A percentile compares a stretch with the other conserved stretches of the same genome.
These are phyloP conservation scores for Staurois parvus DNA, from an alignment of 2,797 vertebrate species.

Conservation along the genomic window DNA sequence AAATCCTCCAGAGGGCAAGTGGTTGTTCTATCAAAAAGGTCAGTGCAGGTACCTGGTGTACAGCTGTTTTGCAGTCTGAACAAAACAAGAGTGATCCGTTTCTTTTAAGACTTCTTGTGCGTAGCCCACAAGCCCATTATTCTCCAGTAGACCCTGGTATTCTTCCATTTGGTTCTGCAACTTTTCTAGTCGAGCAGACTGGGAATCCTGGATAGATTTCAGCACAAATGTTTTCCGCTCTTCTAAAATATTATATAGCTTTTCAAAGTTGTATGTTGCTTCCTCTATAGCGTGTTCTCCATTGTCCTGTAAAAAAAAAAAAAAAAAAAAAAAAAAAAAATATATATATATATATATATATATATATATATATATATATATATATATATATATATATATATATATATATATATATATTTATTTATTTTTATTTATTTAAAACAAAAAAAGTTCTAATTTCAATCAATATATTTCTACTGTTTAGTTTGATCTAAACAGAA, in stretches of 20 bases:
- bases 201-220: constrained; percentile 85
- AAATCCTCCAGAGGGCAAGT: too few relatives aligned
- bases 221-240: constrained; percentile 88
- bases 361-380: too few relatives aligned
- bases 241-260: constrained; percentile 86
- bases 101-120: constrained; percentile 98
- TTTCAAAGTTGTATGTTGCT: constrained; percentile 88
- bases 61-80: constrained; percentile 96
- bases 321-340: background rate
- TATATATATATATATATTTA: too few relatives aligned
- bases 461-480: too few relatives aligned
- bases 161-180: constrained; percentile 89
- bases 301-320: constrained; percentile 72
- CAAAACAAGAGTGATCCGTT: constrained; percentile 96
- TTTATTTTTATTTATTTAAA: too few relatives aligned
- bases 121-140: constrained; percentile 94
- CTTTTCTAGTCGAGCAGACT: constrained; percentile 83
- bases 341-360: too few relatives aligned
- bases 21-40: background rate
- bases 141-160: constrained; percentile 96
- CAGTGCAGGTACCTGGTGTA: constrained; percentile 80
- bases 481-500: too few relatives aligned
- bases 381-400: too few relatives aligned
- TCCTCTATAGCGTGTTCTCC: constrained; percentile 87
- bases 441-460: too few relatives aligned